Base-by-base conservation (phyloP, 2,888 invertebrate genomes). In the Thalpophila matura region DNA sequence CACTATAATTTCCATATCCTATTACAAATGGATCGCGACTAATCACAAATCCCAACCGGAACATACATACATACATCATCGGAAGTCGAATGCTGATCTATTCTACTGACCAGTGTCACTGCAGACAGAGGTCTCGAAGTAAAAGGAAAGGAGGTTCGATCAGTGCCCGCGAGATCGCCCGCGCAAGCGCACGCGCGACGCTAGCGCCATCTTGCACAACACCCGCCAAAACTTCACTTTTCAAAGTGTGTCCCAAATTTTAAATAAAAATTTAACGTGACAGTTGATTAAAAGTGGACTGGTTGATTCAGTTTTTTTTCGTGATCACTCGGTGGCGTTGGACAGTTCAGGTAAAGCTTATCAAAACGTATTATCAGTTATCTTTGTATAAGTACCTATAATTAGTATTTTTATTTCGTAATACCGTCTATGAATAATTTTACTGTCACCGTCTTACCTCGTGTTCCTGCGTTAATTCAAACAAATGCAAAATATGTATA, bases 121-220 rank as follows among this genome's bases (percentile, higher is more conserved):
- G 70, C 68, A 80, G 74, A 66, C 76, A 81, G 84, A 85, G 83
- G 86, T 86, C 84, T 87, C 59, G 71, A 82, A 88, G 91, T 91
- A 92, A 93, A 90, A 91, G 92, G 90, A 87, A 84, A 86, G 81
- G 79, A 82, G 77, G 58, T 80, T 69, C 69, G 76, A 79, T 89
- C 90, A 94, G 94, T 94, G 78, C 86, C 85, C 91, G 93, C 91
- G 94, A 84, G 89, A 84, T 79, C 82, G 86, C 82, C 87, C 72
- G 80, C 84, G 86, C 79, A 83, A 59, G 68, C 85, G 87, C 91
- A 89, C 92, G 94, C 80, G 80, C 74, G 31, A 49, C 54, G 53
- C 53, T 60, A 75, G 71, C 53, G 74, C 74, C 65, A 68, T 63
- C 57, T 72, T 62, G 63, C 67, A 73, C 69, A 76, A 83, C 83